Conservation (phyloP, 2,888 invertebrate species). For the Chymomyza fuscimana region DNA sequence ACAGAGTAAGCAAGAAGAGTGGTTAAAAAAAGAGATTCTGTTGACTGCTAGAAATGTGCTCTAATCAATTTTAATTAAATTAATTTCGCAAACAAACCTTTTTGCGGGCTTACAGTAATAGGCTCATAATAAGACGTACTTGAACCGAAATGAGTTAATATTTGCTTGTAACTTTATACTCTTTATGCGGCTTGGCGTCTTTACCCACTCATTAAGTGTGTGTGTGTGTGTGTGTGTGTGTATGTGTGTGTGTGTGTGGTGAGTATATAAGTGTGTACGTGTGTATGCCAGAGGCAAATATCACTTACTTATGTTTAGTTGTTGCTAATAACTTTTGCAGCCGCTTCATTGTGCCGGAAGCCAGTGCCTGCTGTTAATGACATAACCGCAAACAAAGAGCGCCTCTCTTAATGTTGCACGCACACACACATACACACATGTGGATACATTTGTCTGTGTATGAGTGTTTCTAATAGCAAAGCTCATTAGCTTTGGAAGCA, state of each 20-base stretch:
- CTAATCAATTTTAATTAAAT: constrained; percentile 68
- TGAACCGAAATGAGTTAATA: constrained; percentile 68
- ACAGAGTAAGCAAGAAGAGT: neutral
- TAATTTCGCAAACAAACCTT: constrained; percentile 49
- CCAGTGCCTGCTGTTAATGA: constrained; percentile 73
- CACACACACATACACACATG: constrained; percentile 20
- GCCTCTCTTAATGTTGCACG: constrained; percentile 40
- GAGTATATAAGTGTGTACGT: neutral
- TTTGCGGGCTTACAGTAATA: neutral
- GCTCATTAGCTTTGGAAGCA: constrained; percentile 74
- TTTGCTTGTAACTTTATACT: constrained; percentile 36
- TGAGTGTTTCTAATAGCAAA: constrained; percentile 71
- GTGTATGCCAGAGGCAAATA: constrained; percentile 62
- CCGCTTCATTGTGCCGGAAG: constrained; percentile 38
- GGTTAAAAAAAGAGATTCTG: neutral
- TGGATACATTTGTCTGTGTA: neutral
- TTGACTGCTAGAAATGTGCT: constrained; percentile 50
- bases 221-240: constrained; percentile 16
- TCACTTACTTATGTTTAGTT: constrained; percentile 71
- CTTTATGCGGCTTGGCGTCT: neutral
- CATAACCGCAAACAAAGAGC: constrained; percentile 76
- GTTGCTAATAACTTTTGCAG: constrained; percentile 68
- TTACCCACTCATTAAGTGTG: constrained; percentile 4
- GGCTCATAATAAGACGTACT: constrained; percentile 24
- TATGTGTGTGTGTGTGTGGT: constrained; percentile 19